Conservation (phyloP, 2,797 vertebrate genomes). For the Sardinella longiceps region DNA sequence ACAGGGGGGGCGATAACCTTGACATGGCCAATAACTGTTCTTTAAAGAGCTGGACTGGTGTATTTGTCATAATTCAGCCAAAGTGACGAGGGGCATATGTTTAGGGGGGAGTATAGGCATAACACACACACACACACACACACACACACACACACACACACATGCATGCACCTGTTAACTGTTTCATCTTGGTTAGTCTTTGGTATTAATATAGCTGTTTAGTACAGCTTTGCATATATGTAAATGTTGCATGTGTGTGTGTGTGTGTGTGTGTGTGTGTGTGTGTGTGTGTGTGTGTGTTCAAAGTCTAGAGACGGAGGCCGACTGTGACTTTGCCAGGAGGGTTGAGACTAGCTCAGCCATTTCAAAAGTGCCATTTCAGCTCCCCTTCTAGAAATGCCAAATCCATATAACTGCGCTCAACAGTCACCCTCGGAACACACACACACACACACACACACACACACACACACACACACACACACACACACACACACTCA, state of each 20-base stretch:
- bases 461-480: too few relatives aligned
- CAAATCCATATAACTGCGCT: slow-evolving; percentile 12
- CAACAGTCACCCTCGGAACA: slow-evolving; percentile 15
- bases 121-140: too few relatives aligned
- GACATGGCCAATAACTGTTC: neutral
- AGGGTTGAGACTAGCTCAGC: neutral
- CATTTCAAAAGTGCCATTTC: slow-evolving; percentile 18
- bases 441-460: too few relatives aligned
- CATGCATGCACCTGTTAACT: too few relatives aligned
- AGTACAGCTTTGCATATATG: neutral
- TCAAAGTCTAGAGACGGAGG: neutral
- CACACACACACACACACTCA: too few relatives aligned
- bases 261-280: neutral
- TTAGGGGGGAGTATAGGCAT: neutral
- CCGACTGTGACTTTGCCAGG: neutral
- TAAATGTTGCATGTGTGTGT: neutral
- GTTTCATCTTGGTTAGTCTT: too few relatives aligned
- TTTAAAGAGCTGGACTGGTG: neutral
- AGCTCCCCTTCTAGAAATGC: slow-evolving; percentile 13
- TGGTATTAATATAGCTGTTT: neutral
- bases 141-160: too few relatives aligned
- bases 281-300: neutral
- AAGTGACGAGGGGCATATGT: neutral
- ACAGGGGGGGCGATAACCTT: neutral
- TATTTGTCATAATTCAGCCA: neutral